Evolutionary conservation across 2,113 vertebrate genomes (phyloP), one percentile per base, ranked within the genome.

Genomic region (Phalacrocorax pelagicus): DNA sequence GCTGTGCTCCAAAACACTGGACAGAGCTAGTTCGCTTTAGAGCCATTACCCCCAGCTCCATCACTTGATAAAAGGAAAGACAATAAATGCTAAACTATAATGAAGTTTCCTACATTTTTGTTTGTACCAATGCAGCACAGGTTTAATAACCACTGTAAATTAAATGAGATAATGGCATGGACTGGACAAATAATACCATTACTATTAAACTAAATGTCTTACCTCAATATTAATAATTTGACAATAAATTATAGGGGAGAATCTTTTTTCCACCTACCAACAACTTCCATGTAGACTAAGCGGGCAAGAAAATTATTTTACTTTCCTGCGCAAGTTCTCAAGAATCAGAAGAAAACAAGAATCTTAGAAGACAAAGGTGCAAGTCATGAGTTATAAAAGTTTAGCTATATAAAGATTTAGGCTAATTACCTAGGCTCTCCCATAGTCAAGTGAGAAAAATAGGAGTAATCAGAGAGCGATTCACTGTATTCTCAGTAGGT

Each of bases 121-220:
- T 95, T 96, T 96, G 73, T 92, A 80, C 21, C 54, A 82, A 2
- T 8, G 80, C 65, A 83, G 67, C 51, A 58, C 32, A 72, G 74
- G 73, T 94, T 97, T 96, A 93, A 96, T 93, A 96, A 91, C 15
- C 17, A 18, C 61, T 79, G 80, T 77, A 90, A 96, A 96, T 95
- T 94, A 95, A 94, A 92, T 91, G 90, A 92, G 67, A 71, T 70
- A 94, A 95, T 85, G 85, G 74, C 58, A 72, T 34, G 69, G 69
- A 71, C 63, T 65, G 62, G 88, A 81, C 72, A 87, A 92, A 82
- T 88, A 94, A 78, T 71, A 78, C 24, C n/a, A 81, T 23, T 59
- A 67, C 46, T 52, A 84, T 91, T 91, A 78, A 86, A 86, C 44
- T 20, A 70, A 54, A 47, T 67, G n/a, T 30, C 61, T 90, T 86